phyloP scores from a whole-genome alignment of 2,888 invertebrate species.

The Eupithecia subfuscata region DNA sequence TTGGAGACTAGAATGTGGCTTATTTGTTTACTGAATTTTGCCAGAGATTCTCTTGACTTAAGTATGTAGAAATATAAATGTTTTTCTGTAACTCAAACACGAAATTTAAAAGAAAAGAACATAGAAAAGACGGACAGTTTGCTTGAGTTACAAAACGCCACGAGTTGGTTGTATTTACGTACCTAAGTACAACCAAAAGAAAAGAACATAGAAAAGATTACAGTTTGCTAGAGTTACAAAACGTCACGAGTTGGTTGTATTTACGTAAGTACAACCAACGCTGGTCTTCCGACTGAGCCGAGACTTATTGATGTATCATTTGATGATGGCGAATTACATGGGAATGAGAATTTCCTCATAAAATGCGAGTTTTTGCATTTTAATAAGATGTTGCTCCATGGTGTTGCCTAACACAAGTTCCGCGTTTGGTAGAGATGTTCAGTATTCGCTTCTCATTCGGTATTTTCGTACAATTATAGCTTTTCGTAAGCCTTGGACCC shows the following conservation, averaged over 20 bases:
- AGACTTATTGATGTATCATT: not conserved
- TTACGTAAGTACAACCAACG: no score
- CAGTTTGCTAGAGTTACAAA: no score
- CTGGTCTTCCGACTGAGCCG: no score
- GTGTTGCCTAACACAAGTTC: not conserved
- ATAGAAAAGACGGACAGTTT: no score
- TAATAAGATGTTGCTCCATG: not conserved
- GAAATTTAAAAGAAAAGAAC: no score
- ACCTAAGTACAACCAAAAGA: no score
- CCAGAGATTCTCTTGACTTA: not conserved
- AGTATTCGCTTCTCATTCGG: not conserved
- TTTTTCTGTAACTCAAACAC: no score
- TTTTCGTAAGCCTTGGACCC: not conserved
- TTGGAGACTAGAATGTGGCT: constrained; percentile 1
- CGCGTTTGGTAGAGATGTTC: not conserved
- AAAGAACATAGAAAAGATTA: no score
- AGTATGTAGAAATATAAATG: not conserved
- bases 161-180: no score
- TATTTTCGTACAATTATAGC: constrained; percentile 2
- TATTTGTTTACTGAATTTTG: not conserved
- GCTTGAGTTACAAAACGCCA: no score
- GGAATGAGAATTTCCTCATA: not conserved
- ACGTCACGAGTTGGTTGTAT: no score
- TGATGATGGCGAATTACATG: not conserved
- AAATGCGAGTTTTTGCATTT: not conserved